phyloP scores from a whole-genome alignment of 1,140 invertebrate genomes.

The Drosophila teissieri region DNA sequence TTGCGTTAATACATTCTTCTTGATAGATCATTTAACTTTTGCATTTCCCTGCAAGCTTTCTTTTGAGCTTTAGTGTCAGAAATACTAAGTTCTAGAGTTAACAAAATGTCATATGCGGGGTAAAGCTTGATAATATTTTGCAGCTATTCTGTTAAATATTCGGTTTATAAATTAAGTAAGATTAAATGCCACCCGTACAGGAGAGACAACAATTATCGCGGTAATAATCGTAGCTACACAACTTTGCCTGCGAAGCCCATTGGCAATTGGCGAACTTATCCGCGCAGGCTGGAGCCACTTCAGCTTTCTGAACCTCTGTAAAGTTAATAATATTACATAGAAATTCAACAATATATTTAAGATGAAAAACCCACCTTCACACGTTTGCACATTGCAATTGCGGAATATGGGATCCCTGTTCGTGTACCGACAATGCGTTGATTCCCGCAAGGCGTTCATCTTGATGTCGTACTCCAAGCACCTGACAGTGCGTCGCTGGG shows the following conservation, averaged over 20 bases:
- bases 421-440: conserved; percentile 86
- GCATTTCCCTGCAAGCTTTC: conserved; percentile 41
- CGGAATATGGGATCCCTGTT: conserved; percentile 86
- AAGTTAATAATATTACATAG: not conserved
- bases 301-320: conserved; percentile 65
- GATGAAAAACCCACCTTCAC: conserved; percentile 78
- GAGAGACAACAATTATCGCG: conserved; percentile 89
- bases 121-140: not conserved
- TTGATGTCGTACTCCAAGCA: conserved; percentile 86
- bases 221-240: conserved; percentile 93
- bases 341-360: not conserved
- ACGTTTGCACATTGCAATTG: conserved; percentile 88
- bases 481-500: conserved; percentile 87
- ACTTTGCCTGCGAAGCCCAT: conserved; percentile 90
- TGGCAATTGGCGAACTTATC: conserved; percentile 91
- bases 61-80: conserved; percentile 45
- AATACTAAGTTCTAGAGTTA: conserved; percentile 17
- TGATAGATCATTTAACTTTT: conserved; percentile 18
- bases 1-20: conserved; percentile 10
- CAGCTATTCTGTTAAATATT: not conserved
- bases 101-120: conserved; percentile 12
- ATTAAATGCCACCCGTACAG: conserved; percentile 45
- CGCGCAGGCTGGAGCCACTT: conserved; percentile 85
- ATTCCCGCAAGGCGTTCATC: conserved; percentile 76
- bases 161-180: conserved; percentile 34